Base-by-base conservation (phyloP, 2,113 vertebrate species). In the Nanger granti region DNA sequence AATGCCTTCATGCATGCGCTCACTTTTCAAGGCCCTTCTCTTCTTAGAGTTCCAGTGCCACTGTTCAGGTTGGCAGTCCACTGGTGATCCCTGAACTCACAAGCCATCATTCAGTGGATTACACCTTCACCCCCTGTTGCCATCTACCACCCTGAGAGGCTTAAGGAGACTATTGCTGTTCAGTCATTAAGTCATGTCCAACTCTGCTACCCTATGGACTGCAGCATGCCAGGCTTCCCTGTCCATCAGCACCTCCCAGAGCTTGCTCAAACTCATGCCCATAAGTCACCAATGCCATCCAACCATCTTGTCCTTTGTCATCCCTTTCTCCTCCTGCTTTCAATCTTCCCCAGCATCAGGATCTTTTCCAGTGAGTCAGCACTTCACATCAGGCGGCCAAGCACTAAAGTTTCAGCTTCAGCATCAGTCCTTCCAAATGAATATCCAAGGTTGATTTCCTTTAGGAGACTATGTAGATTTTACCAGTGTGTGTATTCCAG, bases 111-210 rank as follows among this genome's bases (percentile, higher is more conserved):
- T n/a, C 49, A 28, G 4, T 34, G 55, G 8, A 7, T 41, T 24
- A 22, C 0, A 34, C 7, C 13, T 0, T 4, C 49, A 31, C 3
- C 20, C 14, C 49, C 15, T n/a, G 7, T 2, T 2, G 5, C 29
- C 28, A 62, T 1, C 5, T 5, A 41, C 15, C 66, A 84, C 57
- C 5, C 55, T n/a, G 24, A 60, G 5, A 73, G 4, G 24, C 17
- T 59, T 26, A 26, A 7, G 29, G 12, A 79, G 17, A n/a, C 24
- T 79, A 37, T 76, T 73, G 41, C 41, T 79, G 5, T 28, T 79
- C 73, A 44, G 73, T 79, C 24, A 7, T 11, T 44, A 28, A 79
- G 41, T 79, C 12, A 44, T 79, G 41, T 44, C 41, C 22, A 28
- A 79, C 73, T 41, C 73, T 79, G 73, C 29, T 7, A 44, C 24